These are phyloP conservation scores for Loxodonta africana DNA, from an alignment of 2,113 vertebrate species.

Conservation along the genomic window DNA sequence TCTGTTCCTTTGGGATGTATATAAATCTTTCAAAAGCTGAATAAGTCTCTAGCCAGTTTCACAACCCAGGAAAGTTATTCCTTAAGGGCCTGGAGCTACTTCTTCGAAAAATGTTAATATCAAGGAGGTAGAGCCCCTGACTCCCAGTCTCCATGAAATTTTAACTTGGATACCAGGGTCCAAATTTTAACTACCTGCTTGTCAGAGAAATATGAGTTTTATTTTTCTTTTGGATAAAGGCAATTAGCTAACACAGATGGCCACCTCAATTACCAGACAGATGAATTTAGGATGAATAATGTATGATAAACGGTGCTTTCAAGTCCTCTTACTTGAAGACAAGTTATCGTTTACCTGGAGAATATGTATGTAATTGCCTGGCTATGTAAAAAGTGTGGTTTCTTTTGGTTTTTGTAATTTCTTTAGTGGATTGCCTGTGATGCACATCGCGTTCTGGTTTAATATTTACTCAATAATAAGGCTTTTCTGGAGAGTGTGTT, in stretches of 20 bases:
- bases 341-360: not conserved
- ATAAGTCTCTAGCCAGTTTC: not conserved
- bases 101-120: not conserved
- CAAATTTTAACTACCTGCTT: not conserved
- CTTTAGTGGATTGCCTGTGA: not conserved
- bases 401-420: not conserved
- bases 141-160: not conserved
- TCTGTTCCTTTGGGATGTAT: not conserved
- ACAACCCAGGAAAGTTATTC: not conserved
- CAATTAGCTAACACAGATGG: not conserved
- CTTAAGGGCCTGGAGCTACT: not conserved
- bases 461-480: not conserved
- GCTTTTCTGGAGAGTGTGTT: not conserved
- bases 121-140: not conserved
- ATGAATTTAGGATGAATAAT: not conserved
- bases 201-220: not conserved
- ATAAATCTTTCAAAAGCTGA: not conserved
- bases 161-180: not conserved
- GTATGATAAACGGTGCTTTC: not conserved
- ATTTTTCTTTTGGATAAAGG: not conserved
- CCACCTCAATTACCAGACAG: not conserved
- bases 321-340: not conserved
- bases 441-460: not conserved
- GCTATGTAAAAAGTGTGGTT: not conserved
- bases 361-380: not conserved